phyloP scores from a whole-genome alignment of 1,140 invertebrate species.

The Drosophila lini region DNA sequence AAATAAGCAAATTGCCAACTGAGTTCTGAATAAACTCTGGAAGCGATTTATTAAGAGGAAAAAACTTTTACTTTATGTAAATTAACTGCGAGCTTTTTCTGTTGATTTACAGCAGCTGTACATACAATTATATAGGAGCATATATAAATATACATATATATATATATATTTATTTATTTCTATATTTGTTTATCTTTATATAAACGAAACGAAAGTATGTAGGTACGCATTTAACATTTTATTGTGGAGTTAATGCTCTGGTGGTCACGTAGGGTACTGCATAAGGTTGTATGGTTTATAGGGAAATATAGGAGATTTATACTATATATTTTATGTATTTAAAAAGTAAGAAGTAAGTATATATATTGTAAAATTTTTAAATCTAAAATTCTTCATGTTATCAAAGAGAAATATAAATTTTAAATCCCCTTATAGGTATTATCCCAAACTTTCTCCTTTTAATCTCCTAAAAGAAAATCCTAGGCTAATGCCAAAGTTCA shows the following conservation, averaged over 20 bases:
- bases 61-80: conserved; percentile 69
- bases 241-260: conserved; percentile 26
- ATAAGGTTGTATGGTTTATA: neutral
- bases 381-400: neutral
- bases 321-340: neutral
- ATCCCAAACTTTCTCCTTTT: neutral
- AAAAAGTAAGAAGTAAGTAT: neutral
- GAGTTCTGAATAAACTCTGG: conserved; percentile 21
- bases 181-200: conserved; percentile 38
- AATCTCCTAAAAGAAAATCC: neutral
- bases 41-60: conserved; percentile 47
- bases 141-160: conserved; percentile 9
- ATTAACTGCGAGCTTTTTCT: conserved; percentile 62
- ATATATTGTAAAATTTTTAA: neutral
- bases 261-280: conserved; percentile 1
- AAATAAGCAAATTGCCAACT: conserved; percentile 3
- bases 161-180: conserved; percentile 21
- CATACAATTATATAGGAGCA: conserved; percentile 11
- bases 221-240: conserved; percentile 7
- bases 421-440: neutral
- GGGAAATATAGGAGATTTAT: no score
- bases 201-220: conserved; percentile 13
- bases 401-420: neutral
- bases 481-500: neutral
- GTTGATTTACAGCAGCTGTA: conserved; percentile 62